Percentiles rank a stretch among this genome's conserved stretches.
These are phyloP conservation scores for Dione juno DNA, from an alignment of 2,888 invertebrate species.

Conservation along the genomic window DNA sequence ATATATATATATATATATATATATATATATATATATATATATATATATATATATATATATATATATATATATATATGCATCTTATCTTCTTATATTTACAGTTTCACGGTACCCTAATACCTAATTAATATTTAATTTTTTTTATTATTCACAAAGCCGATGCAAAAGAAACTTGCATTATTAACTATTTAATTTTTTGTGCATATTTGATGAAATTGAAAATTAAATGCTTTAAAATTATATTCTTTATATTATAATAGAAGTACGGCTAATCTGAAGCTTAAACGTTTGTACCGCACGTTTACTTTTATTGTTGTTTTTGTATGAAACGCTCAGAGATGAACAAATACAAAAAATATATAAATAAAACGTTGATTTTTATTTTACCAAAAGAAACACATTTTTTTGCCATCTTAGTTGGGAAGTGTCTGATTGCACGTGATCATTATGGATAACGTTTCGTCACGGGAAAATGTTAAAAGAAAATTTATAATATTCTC, in stretches of 20 bases:
- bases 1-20: too few relatives aligned
- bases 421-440: neutral
- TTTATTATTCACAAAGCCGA: neutral
- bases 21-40: too few relatives aligned
- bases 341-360: conserved; percentile 1
- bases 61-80: neutral
- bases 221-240: conserved; percentile 6
- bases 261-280: conserved; percentile 9
- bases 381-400: neutral
- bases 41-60: too few relatives aligned
- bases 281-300: conserved; percentile 11
- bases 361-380: neutral
- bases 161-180: neutral
- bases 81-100: neutral
- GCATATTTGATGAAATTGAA: conserved; percentile 1
- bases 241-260: neutral
- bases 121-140: neutral
- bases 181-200: conserved; percentile 2
- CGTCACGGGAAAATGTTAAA: too few relatives aligned
- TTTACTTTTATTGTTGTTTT: conserved; percentile 13
- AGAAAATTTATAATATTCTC: too few relatives aligned
- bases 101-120: neutral
- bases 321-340: neutral
- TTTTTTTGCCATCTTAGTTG: neutral
- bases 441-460: too few relatives aligned